Conservation (phyloP, 2,888 invertebrate genomes). For the Tetragonisca angustula region DNA sequence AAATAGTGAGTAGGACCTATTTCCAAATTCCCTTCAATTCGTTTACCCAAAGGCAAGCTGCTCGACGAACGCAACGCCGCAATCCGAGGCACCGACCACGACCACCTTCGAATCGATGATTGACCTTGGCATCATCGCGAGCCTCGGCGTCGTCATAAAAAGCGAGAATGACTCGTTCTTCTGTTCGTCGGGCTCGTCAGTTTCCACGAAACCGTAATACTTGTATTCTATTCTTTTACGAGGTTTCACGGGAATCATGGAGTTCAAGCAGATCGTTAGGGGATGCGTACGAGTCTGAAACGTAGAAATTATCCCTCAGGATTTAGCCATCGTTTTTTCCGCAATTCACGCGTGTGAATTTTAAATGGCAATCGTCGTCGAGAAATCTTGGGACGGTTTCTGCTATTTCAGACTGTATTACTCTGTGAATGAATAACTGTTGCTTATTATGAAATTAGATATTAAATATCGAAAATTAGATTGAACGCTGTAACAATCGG, state of each 20-base stretch:
- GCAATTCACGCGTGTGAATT: no score
- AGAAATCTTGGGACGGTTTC: no score
- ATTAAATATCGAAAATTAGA: no score
- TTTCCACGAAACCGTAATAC: conserved; percentile 52
- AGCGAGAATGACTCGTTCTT: conserved; percentile 84
- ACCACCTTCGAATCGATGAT: conserved; percentile 87
- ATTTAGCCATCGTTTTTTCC: no score
- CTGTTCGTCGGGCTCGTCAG: conserved; percentile 26
- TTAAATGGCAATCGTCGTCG: no score
- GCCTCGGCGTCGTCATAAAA: conserved; percentile 85
- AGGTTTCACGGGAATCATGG: conserved; percentile 81
- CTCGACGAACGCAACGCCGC: conserved; percentile 88
- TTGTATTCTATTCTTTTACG: conserved; percentile 73
- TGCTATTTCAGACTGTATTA: no score
- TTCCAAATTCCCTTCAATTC: not conserved
- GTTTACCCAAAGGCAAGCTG: conserved; percentile 86
- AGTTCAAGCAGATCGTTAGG: conserved; percentile 80
- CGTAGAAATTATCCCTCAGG: not conserved
- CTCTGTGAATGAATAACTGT: no score
- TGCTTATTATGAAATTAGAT: no score
- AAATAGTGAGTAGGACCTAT: no score
- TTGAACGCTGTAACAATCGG: no score
- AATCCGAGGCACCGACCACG: conserved; percentile 88
- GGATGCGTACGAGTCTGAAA: conserved; percentile 84
- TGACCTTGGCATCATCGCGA: conserved; percentile 85